A percentile compares a stretch with the other conserved stretches of the same genome.
These are phyloP conservation scores for Coptodon rendalli DNA, from an alignment of 2,113 vertebrate species.

Conservation along the genomic window DNA sequence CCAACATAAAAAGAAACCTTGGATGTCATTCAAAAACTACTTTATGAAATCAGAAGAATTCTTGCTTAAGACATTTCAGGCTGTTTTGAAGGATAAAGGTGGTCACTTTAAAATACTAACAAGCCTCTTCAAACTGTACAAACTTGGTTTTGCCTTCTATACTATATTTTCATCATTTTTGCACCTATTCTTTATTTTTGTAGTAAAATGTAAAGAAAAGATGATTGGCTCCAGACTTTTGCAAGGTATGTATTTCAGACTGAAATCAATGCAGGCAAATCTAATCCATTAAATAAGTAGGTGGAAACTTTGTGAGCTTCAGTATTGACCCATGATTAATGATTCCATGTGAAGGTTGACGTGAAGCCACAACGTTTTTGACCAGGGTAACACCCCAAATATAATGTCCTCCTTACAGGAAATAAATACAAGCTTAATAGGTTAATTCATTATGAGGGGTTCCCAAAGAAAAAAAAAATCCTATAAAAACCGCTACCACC, in stretches of 20 bases:
- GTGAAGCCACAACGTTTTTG: not conserved
- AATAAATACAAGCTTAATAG: not conserved
- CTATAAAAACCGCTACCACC: not conserved
- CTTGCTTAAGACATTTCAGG: not conserved
- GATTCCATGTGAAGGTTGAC: not conserved
- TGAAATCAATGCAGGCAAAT: not conserved
- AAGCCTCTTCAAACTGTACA: not conserved
- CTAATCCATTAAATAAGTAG: not conserved
- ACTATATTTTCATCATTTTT: not conserved
- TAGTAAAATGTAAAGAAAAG: not conserved
- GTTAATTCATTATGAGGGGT: not conserved
- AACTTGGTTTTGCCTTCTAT: not conserved
- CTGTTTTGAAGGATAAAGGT: not conserved
- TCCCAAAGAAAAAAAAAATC: not conserved
- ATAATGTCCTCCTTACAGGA: not conserved
- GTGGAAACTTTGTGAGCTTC: not conserved
- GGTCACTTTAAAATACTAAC: not conserved
- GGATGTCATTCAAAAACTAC: not conserved
- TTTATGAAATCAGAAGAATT: not conserved
- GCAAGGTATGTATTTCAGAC: not conserved
- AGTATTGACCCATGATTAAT: not conserved
- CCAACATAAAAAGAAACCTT: not conserved
- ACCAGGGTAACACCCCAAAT: not conserved
- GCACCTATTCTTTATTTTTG: not conserved
- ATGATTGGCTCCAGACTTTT: not conserved